Conservation (phyloP, 2,797 vertebrate genomes). For the Gymnopithys bicolor region DNA sequence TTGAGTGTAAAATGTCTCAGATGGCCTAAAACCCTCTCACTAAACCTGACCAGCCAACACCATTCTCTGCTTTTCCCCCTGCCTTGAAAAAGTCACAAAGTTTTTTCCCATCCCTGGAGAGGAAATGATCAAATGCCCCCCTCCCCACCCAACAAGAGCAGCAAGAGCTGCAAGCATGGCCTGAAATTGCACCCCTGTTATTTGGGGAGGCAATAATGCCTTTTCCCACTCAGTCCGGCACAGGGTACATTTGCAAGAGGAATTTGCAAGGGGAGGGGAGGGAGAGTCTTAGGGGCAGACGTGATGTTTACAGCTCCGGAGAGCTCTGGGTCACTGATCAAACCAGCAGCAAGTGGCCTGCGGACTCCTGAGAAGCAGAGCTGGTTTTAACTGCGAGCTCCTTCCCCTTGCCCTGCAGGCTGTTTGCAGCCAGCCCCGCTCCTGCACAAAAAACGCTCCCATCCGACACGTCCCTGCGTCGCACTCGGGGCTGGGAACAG, state of each 20-base stretch:
- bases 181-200: background rate
- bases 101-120: fast-evolving
- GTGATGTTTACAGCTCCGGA: slow-evolving; percentile 52
- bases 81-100: background rate
- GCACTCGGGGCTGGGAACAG: background rate
- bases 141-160: background rate
- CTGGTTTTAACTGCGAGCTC: background rate
- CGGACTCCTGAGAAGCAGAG: background rate
- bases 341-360: slow-evolving; percentile 37
- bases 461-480: background rate
- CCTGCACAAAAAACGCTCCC: background rate
- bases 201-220: background rate
- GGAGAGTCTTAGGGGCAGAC: background rate
- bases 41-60: background rate
- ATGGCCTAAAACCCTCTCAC: background rate
- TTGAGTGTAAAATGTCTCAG: background rate
- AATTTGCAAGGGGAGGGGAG: slow-evolving; percentile 5
- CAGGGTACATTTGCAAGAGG: slow-evolving; percentile 24
- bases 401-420: background rate
- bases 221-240: background rate
- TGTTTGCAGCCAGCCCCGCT: background rate
- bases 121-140: background rate
- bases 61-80: fast-evolving
- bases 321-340: slow-evolving; percentile 59
- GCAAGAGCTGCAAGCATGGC: background rate